phyloP scores from a whole-genome alignment of 2,113 vertebrate species.

The Clupea harengus region DNA sequence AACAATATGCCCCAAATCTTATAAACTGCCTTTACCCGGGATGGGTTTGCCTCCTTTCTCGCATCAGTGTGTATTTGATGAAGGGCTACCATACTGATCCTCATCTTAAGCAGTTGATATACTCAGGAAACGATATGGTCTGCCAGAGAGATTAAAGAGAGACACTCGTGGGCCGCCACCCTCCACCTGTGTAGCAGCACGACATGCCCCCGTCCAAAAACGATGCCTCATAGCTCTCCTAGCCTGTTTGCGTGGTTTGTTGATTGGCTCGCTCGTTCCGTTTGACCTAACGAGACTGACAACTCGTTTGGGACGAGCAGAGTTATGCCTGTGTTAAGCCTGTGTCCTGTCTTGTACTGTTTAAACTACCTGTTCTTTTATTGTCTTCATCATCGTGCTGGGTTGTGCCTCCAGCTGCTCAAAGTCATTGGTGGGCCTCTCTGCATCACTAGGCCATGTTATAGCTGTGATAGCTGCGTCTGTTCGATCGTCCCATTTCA shows the following conservation, averaged over 20 bases:
- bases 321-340: neutral
- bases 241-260: neutral
- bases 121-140: slow-evolving; percentile 64
- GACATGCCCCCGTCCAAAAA: neutral
- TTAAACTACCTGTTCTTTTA: neutral
- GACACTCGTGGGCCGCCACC: slow-evolving; percentile 25
- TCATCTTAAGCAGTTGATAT: slow-evolving; percentile 56
- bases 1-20: slow-evolving; percentile 49
- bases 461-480: neutral
- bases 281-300: neutral
- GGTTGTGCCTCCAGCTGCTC: neutral
- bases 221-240: neutral
- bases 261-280: neutral
- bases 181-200: slow-evolving; percentile 23
- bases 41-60: slow-evolving; percentile 31
- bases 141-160: slow-evolving; percentile 42
- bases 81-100: slow-evolving; percentile 68
- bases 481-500: slow-evolving; percentile 56
- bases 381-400: neutral
- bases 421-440: neutral
- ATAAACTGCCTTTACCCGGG: slow-evolving; percentile 30
- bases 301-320: neutral
- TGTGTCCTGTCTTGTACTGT: neutral
- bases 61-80: slow-evolving; percentile 56
- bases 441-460: neutral